Evolutionary conservation across 2,888 invertebrate genomes (phyloP).

Genomic region (Nasonovia ribisnigri): DNA sequence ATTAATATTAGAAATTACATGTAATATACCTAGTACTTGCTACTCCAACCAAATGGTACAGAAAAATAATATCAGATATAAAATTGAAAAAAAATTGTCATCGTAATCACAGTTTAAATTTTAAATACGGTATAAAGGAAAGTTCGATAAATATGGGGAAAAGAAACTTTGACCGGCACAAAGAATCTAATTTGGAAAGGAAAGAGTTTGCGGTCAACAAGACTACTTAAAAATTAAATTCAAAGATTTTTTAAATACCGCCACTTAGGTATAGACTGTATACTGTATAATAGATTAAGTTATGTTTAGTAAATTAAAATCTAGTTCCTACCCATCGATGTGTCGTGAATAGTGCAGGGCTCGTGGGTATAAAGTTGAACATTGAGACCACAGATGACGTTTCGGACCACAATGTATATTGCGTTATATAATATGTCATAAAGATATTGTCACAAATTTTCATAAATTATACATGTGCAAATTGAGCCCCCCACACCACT

Average conservation of each 20-base stretch:
- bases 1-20: no score
- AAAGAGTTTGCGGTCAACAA: not conserved
- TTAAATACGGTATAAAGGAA: not conserved
- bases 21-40: no score
- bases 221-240: not conserved
- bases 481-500: not conserved
- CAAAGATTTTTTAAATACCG: not conserved
- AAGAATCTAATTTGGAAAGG: not conserved
- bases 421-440: not conserved
- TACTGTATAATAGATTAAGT: not conserved
- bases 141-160: not conserved
- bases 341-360: no score
- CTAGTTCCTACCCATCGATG: not conserved
- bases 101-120: not conserved
- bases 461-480: not conserved
- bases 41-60: not conserved
- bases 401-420: not conserved
- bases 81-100: not conserved
- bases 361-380: not conserved
- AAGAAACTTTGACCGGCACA: not conserved
- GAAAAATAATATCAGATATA: not conserved
- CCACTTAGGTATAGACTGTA: not conserved
- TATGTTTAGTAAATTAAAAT: not conserved
- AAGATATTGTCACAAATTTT: not conserved
- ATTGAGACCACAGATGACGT: not conserved